phyloP scores from a whole-genome alignment of 2,888 invertebrate genomes.

The Fragum fragum region DNA sequence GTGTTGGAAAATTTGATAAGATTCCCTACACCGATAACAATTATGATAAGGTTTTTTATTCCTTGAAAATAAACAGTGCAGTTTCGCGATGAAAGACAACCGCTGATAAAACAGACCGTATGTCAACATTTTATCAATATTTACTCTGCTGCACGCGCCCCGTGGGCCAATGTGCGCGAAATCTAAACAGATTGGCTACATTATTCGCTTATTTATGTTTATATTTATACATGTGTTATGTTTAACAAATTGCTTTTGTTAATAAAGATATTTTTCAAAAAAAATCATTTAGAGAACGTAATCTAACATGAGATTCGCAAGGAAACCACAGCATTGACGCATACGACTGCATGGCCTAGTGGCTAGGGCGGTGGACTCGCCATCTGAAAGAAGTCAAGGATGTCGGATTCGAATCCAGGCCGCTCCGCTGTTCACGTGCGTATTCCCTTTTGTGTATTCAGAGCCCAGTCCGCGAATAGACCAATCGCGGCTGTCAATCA shows the following conservation, averaged over 20 bases:
- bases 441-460: too few species aligned
- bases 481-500: too few species aligned
- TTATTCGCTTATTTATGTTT: conserved; percentile 17
- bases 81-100: conserved; percentile 2
- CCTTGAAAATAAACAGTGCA: conserved; percentile 25
- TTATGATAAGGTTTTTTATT: conserved; percentile 27
- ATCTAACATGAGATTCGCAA: too few species aligned
- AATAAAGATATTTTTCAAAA: background rate
- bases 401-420: too few species aligned
- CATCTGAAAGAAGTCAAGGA: too few species aligned
- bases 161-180: conserved; percentile 11
- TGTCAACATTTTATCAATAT: conserved; percentile 26
- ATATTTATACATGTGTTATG: conserved; percentile 8
- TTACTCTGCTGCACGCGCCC: conserved; percentile 26
- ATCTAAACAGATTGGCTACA: conserved; percentile 16
- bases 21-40: conserved; percentile 8
- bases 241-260: conserved; percentile 4
- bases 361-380: too few species aligned
- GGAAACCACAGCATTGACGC: too few species aligned
- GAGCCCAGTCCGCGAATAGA: too few species aligned
- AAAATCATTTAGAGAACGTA: background rate
- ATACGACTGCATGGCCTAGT: too few species aligned
- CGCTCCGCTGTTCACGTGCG: too few species aligned
- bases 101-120: conserved; percentile 11
- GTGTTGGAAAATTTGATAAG: conserved; percentile 14